Conservation (phyloP, 1,140 invertebrate genomes). For the Drosophila subobscura region DNA sequence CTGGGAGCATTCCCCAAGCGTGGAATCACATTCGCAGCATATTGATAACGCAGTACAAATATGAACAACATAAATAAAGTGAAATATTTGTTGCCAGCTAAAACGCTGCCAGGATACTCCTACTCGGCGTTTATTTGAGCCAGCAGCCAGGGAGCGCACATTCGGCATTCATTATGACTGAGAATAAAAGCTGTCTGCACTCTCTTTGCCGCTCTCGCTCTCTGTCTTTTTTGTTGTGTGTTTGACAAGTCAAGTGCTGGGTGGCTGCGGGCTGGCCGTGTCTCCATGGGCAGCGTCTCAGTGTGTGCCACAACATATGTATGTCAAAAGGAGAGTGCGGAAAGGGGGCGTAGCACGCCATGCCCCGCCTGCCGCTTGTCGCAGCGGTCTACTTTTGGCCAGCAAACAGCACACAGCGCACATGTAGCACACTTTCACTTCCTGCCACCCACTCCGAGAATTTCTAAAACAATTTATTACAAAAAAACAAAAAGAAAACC, state of each 20-base stretch:
- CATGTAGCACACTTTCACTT: conserved; percentile 7
- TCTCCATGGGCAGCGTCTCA: conserved; percentile 23
- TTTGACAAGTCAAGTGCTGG: conserved; percentile 73
- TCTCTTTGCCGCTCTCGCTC: not conserved
- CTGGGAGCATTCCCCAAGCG: no score
- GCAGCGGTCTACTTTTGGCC: conserved; percentile 60
- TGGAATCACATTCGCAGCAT: no score
- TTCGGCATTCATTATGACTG: conserved; percentile 45
- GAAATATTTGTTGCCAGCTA: no score
- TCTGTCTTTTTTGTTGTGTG: conserved; percentile 18
- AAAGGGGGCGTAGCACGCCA: conserved; percentile 32
- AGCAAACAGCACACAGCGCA: conserved; percentile 5
- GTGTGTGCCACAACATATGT: conserved; percentile 47
- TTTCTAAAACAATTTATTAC: conserved; percentile 75
- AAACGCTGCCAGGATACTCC: no score
- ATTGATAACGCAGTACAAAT: no score
- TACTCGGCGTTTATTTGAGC: conserved; percentile 25
- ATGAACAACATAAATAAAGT: no score
- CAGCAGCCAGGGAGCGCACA: conserved; percentile 36
- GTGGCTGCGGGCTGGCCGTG: conserved; percentile 27
- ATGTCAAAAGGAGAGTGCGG: conserved; percentile 53
- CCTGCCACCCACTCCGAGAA: conserved; percentile 29
- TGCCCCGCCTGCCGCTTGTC: conserved; percentile 28
- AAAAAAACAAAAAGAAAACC: conserved; percentile 60
- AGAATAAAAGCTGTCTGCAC: conserved; percentile 38